These are phyloP conservation scores for Plecotus auritus DNA, from an alignment of 2,113 vertebrate species.

Conservation along the genomic window DNA sequence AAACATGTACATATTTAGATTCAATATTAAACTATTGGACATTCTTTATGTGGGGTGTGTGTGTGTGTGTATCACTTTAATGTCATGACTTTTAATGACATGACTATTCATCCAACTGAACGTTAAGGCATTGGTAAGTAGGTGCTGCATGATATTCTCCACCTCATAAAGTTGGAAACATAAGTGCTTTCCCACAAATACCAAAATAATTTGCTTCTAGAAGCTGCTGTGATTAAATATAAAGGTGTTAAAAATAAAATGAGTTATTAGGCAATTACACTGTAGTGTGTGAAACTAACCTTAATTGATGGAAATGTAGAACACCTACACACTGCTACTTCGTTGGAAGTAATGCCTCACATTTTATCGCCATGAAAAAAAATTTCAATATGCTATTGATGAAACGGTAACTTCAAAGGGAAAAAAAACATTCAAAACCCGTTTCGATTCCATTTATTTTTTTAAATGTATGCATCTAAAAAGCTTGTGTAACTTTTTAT, in stretches of 20 bases:
- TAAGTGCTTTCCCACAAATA: not conserved
- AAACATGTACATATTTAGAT: not conserved
- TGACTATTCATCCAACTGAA: not conserved
- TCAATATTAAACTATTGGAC: constrained; percentile 28
- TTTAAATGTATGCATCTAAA: not conserved
- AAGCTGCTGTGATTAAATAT: not conserved
- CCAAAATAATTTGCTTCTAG: not conserved
- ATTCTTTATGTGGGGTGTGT: not conserved
- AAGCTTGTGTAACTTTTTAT: not conserved
- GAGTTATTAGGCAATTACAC: constrained; percentile 17
- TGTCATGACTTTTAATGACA: not conserved
- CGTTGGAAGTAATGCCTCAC: not conserved
- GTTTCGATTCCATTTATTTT: constrained; percentile 2
- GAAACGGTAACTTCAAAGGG: not conserved
- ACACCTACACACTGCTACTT: not conserved
- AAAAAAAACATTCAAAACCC: not conserved
- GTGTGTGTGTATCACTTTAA: not conserved
- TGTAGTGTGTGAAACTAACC: not conserved
- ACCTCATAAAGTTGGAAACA: constrained; percentile 1
- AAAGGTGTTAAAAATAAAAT: constrained; percentile 18
- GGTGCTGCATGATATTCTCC: not conserved
- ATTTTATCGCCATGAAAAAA: constrained; percentile 12
- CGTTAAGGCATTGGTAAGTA: not conserved
- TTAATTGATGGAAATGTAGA: not conserved
- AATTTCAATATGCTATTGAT: not conserved